These are phyloP conservation scores for Polylopha cassiicola DNA, from an alignment of 2,888 invertebrate genomes.

Conservation along the genomic window DNA sequence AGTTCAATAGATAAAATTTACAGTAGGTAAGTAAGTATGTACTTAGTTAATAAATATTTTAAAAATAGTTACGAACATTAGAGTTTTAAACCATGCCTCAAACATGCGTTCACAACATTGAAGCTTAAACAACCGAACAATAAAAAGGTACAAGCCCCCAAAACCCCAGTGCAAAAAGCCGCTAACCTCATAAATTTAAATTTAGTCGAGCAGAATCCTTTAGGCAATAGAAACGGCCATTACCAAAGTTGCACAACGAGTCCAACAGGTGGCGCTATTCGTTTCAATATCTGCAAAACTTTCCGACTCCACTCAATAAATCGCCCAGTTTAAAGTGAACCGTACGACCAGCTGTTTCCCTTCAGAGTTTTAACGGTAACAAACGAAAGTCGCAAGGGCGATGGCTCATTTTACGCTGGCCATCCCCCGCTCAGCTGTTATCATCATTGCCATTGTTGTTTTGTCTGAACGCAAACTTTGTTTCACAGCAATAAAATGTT, in stretches of 20 bases:
- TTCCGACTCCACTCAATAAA: constrained; percentile 69
- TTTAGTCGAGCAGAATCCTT: constrained; percentile 22
- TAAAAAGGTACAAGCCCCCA: neutral
- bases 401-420: constrained; percentile 46
- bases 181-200: constrained; percentile 17
- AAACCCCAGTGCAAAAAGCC: constrained; percentile 1
- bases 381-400: constrained; percentile 27
- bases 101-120: too few species aligned
- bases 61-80: too few species aligned
- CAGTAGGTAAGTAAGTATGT: too few species aligned
- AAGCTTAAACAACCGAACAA: too few species aligned
- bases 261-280: constrained; percentile 73
- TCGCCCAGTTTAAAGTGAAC: constrained; percentile 52
- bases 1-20: too few species aligned
- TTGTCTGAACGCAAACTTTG: constrained; percentile 54
- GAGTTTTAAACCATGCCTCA: too few species aligned
- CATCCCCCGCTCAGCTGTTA: constrained; percentile 66
- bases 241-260: constrained; percentile 64
- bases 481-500: constrained; percentile 29
- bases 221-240: constrained; percentile 43
- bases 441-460: constrained; percentile 54
- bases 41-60: too few species aligned
- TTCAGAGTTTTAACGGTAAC: constrained; percentile 28
- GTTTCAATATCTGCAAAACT: constrained; percentile 76
- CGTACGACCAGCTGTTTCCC: constrained; percentile 26